Evolutionary conservation across 2,888 invertebrate genomes (phyloP), one percentile per base, ranked within the genome.

Genomic region (Cremastinae sp.): DNA sequence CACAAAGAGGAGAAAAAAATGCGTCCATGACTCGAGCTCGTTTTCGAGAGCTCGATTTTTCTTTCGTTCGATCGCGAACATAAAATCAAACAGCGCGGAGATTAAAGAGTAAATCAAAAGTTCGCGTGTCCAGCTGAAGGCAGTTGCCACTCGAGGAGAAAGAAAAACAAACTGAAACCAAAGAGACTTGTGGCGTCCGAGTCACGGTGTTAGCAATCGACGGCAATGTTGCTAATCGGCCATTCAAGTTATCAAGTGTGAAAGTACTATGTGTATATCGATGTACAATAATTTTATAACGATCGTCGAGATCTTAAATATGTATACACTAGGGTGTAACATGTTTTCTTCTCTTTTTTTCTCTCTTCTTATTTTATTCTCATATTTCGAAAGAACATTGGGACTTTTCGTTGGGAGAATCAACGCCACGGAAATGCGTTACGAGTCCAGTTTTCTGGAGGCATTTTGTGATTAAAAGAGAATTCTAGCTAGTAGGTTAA

Each of bases 201-300:
- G 75, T 75, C 80, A 82, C 79, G 79, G 75, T 80, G 78, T 80
- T 80, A 75, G 28, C 28, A 79, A 79, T 80, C 72, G 78, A 71
- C 73, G 79, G 75, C 81, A 82, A 78, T 83, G 75, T 82, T 76
- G 58, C 47, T 4, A 51, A 76, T 80, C 79, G 80, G 80, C 75
- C 83, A 81, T 80, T 75, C 75, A 69, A 59, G 47, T 70, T 55
- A 73, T 65, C 22, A 51, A 58, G 73, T 77, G 69, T 77, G 76
- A 77, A 77, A 77, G 76, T 77, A 77, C 69, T 70, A 74, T 16
- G 51, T 45, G 41, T 51, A 68, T 68, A 68, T 75, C 80, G 79
- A 84, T 79, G 79, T 78, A 81, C 78, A 80, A 72, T 80, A 81
- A 80, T 83, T 85, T 83, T 85, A 72, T 83, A 85, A 83, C 72